These are phyloP conservation scores for Callosobruchus maculatus DNA, from an alignment of 2,888 invertebrate species.

Conservation along the genomic window DNA sequence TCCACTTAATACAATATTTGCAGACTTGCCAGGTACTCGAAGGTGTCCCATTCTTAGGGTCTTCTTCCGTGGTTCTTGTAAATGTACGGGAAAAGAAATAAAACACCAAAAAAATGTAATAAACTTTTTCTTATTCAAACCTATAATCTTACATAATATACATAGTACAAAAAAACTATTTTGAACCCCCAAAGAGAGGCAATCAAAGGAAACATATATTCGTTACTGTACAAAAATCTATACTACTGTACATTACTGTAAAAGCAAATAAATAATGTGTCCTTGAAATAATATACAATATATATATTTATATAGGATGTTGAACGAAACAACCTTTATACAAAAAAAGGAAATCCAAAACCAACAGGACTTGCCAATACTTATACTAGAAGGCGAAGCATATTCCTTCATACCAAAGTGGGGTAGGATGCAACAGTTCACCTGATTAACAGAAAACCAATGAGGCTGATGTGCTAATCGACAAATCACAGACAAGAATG, in stretches of 20 bases:
- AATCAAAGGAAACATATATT: slow-evolving; percentile 41
- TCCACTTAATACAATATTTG: too few species aligned
- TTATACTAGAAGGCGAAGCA: background rate
- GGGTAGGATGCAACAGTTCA: background rate
- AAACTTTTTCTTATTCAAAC: slow-evolving; percentile 61
- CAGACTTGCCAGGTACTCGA: too few species aligned
- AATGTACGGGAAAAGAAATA: background rate
- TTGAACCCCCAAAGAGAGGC: slow-evolving; percentile 36
- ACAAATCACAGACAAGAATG: background rate
- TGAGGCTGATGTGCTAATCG: background rate
- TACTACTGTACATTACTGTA: slow-evolving; percentile 50
- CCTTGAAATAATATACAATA: slow-evolving; percentile 46
- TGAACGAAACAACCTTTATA: slow-evolving; percentile 37
- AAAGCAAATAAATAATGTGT: slow-evolving; percentile 50
- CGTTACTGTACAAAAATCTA: slow-evolving; percentile 50
- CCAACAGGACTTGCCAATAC: slow-evolving; percentile 16
- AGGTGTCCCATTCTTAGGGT: too few species aligned
- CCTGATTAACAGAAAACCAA: slow-evolving; percentile 3
- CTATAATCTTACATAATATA: slow-evolving; percentile 81
- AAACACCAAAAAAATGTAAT: slow-evolving; percentile 31
- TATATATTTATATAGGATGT: slow-evolving; percentile 35
- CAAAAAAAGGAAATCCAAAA: slow-evolving; percentile 30
- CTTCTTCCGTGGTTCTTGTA: too few species aligned
- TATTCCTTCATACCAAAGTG: background rate
- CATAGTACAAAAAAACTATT: slow-evolving; percentile 77